These are phyloP conservation scores for Calcarius lapponicus DNA, from an alignment of 2,797 vertebrate genomes.

Conservation along the genomic window DNA sequence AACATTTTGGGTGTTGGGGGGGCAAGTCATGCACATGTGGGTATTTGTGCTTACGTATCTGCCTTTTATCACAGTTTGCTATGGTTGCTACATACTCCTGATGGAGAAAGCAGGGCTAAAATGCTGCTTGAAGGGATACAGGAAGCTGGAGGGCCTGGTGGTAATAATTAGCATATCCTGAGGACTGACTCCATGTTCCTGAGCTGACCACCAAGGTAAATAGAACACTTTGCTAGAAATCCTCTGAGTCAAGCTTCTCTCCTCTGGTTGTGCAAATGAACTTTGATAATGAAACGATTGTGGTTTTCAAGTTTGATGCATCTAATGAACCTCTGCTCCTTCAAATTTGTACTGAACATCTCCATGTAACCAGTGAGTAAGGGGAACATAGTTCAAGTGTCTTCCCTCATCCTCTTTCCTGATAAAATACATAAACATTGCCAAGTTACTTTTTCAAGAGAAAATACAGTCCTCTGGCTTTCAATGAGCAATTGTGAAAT, in stretches of 20 bases:
- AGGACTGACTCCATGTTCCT: background rate
- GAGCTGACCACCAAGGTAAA: background rate
- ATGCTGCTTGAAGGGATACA: rapidly evolving
- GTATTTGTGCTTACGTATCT: background rate
- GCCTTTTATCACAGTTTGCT: background rate
- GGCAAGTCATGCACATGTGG: background rate
- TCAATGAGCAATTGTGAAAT: background rate
- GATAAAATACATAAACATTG: background rate
- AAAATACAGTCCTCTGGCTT: background rate
- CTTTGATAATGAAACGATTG: background rate
- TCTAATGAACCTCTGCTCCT: background rate
- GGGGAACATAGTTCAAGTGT: background rate
- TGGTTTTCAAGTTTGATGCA: background rate
- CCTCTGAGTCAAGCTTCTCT: background rate
- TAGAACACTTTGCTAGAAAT: background rate
- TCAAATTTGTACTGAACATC: background rate
- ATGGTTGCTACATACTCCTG: background rate
- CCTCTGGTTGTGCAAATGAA: background rate
- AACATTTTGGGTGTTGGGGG: background rate
- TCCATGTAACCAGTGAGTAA: background rate
- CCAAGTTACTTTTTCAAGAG: background rate
- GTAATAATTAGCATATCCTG: background rate
- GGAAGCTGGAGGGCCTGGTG: background rate
- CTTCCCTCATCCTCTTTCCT: background rate
- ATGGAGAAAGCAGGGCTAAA: background rate